Conservation (phyloP, 2,113 vertebrate species). For the Bufo bufo region DNA sequence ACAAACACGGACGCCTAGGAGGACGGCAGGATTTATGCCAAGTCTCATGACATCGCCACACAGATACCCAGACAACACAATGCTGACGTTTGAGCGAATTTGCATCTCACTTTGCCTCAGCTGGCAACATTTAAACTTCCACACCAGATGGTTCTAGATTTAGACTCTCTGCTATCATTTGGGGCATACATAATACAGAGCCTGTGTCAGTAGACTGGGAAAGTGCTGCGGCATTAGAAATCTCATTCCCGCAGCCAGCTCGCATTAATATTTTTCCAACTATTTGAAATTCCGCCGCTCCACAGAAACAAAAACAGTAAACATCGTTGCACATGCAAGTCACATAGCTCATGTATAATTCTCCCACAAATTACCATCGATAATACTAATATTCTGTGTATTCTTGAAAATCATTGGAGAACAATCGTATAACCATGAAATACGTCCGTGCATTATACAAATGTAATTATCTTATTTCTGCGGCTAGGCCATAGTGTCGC, state of each 20-base stretch:
- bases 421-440: slow-evolving; percentile 26
- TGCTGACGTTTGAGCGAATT: slow-evolving; percentile 31
- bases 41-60: slow-evolving; percentile 40
- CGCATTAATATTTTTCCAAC: slow-evolving; percentile 48
- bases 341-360: slow-evolving; percentile 51
- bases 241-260: slow-evolving; percentile 18
- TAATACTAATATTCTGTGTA: slow-evolving; percentile 45
- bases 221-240: slow-evolving; percentile 47
- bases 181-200: slow-evolving; percentile 55
- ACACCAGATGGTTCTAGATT: slow-evolving; percentile 56
- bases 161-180: slow-evolving; percentile 52
- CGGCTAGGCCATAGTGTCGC: background rate
- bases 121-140: slow-evolving; percentile 43
- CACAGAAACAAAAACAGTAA: slow-evolving; percentile 33
- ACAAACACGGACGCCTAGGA: slow-evolving; percentile 6
- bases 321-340: slow-evolving; percentile 35
- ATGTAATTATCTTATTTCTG: slow-evolving; percentile 34
- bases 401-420: slow-evolving; percentile 13
- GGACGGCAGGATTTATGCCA: slow-evolving; percentile 19
- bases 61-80: slow-evolving; percentile 26
- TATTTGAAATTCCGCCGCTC: slow-evolving; percentile 54
- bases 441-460: slow-evolving; percentile 41
- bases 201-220: slow-evolving; percentile 5
- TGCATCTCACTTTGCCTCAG: slow-evolving; percentile 33
- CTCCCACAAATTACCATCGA: slow-evolving; percentile 40